A percentile compares a stretch with the other conserved stretches of the same genome.
Evolutionary conservation across 2,888 invertebrate species (phyloP).

Genomic region (Trissoscelio sp.): DNA sequence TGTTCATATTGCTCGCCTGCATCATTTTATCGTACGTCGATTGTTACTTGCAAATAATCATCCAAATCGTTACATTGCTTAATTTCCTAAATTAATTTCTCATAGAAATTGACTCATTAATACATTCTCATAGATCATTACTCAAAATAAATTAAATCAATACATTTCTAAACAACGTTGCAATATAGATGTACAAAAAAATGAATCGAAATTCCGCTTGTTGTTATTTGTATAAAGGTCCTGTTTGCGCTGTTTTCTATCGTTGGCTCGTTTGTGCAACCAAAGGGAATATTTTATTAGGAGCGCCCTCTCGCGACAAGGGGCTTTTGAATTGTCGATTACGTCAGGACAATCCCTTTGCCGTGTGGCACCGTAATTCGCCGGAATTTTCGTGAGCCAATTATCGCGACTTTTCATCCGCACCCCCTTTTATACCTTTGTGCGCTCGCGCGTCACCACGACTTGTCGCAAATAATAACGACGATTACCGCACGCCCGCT

Average conservation of each 20-base stretch:
- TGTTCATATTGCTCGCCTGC: no score
- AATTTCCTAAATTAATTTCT: no score
- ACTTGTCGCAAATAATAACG: conserved; percentile 32
- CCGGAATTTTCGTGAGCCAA: conserved; percentile 60
- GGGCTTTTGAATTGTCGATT: conserved; percentile 66
- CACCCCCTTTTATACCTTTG: conserved; percentile 30
- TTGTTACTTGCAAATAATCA: no score
- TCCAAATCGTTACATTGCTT: no score
- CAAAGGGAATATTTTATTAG: conserved; percentile 67
- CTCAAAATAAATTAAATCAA: no score
- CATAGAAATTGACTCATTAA: no score
- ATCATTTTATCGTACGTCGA: no score
- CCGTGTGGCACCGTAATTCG: conserved; percentile 44
- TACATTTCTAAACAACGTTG: no score
- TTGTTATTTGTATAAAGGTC: conserved; percentile 42
- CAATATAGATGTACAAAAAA: no score
- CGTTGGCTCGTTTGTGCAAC: conserved; percentile 28
- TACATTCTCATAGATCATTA: no score
- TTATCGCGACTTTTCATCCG: conserved; percentile 60
- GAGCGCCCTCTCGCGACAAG: conserved; percentile 13
- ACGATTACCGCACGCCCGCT: neutral
- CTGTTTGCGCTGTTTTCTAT: conserved; percentile 30
- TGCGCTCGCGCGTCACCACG: conserved; percentile 6
- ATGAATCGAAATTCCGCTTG: no score
- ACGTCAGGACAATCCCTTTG: conserved; percentile 58